Evolutionary conservation across 37 sponge, comb jelly and placozoan species (phyloP).

Genomic region (Haliclona indistincta): DNA sequence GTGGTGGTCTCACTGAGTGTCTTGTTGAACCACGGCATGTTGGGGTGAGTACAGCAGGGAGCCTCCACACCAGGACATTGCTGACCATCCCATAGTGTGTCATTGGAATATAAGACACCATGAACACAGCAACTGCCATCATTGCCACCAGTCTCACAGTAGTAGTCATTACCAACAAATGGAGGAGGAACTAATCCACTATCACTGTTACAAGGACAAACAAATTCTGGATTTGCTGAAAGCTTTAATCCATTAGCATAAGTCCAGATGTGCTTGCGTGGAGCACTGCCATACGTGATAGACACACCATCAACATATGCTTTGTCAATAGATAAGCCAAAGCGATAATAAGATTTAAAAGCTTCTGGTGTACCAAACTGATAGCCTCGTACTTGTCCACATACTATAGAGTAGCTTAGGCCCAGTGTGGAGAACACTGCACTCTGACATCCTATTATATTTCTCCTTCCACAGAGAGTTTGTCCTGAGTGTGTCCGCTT

Average conservation of each 20-base stretch:
- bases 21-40: conserved; percentile 45
- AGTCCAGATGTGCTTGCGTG: conserved; percentile 5
- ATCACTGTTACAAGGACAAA: conserved; percentile 4
- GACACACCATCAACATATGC: conserved; percentile 2
- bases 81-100: conserved; percentile 25
- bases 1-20: too few relatives aligned
- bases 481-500: too few relatives aligned
- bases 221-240: background rate
- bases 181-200: background rate
- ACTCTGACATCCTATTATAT: too few relatives aligned
- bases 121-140: background rate
- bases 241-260: background rate
- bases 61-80: conserved; percentile 5
- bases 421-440: background rate
- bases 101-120: background rate
- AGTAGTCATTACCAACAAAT: conserved; percentile 34
- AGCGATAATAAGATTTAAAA: too few relatives aligned
- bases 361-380: background rate
- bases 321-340: background rate
- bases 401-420: background rate
- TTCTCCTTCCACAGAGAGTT: too few relatives aligned
- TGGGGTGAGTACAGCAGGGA: conserved; percentile 1
- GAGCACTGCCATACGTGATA: background rate
- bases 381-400: background rate
- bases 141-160: conserved; percentile 7